Conservation (phyloP, 2,113 vertebrate species). For the Callaeas wilsoni region DNA sequence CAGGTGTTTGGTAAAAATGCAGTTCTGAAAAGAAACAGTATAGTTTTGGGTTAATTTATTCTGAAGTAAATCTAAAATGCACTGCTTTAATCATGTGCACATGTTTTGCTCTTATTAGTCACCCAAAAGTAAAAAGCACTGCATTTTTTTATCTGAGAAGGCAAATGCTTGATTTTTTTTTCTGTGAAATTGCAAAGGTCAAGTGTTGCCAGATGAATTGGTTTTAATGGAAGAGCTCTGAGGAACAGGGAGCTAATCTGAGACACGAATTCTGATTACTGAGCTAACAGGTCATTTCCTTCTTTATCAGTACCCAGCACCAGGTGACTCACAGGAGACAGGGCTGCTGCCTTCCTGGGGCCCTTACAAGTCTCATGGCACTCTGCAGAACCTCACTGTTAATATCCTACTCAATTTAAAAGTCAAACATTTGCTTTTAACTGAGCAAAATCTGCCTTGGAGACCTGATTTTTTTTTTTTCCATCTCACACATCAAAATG, state of each 20-base stretch:
- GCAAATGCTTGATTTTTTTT: background rate
- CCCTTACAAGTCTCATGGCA: background rate
- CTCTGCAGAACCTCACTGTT: background rate
- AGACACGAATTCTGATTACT: background rate
- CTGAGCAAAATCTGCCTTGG: background rate
- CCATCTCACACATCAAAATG: background rate
- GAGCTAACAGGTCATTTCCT: background rate
- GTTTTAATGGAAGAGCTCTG: background rate
- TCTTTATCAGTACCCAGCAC: background rate
- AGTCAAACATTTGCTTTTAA: background rate
- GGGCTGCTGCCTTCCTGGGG: background rate
- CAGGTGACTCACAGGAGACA: background rate
- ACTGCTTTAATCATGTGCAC: background rate
- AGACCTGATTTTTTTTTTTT: background rate
- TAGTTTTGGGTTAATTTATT: background rate
- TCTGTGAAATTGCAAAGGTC: background rate
- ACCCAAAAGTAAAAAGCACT: background rate
- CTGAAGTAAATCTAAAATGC: background rate
- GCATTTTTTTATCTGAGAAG: background rate
- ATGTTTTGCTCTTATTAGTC: background rate
- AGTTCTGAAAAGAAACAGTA: background rate
- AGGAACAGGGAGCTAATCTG: background rate
- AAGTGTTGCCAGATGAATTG: background rate
- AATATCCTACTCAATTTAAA: background rate
- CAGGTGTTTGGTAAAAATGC: background rate